Evolutionary conservation across 2,888 invertebrate genomes (phyloP), one percentile per base, ranked within the genome.

Genomic region (Lumbricus terrestris): DNA sequence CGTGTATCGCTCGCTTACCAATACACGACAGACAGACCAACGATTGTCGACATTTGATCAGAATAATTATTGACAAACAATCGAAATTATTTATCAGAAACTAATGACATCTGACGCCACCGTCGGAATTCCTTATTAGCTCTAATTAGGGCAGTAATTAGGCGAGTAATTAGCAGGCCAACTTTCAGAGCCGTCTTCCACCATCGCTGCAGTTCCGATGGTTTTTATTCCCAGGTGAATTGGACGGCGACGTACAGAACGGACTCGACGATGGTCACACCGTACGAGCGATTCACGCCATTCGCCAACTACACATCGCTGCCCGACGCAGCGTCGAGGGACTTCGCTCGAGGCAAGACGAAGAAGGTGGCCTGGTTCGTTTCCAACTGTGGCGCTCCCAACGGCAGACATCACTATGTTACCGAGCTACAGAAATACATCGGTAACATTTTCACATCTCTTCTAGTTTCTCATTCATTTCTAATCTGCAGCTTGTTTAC

Each of bases 361-460:
- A 98, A 97, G 95, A 97, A 96, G 97, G 95, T 98, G 16, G 99
- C 98, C 90, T 99, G 98, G 99, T 99, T 99, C 95, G 98, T 99
- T 90, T 98, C 98, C 69, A 99, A 99, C 95, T 99, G 99, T 94
- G 97, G 97, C 92, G 98, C 98, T 8, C 96, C 97, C 90, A 99
- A 99, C 95, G 97, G 97, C 5, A 96, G 99, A 29, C 96, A 98
- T 91, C 97, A 97, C 93, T 98, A 97, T 95, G 98, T 98, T 23
- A 96, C 92, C 96, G 93, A 97, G 97, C 93, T 99, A 90, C 96
- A 97, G 92, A 97, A 98, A 95, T 96, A 97, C 95, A 98, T 99
- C 33, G 37, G 90, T 90, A 18, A 69, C 69, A 3, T 54, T 18
- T 23, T 47, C 23, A 47, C 69, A 82, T 89, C 3, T 8, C 8